Base-by-base conservation (phyloP, 2,888 invertebrate species). In the Pandemis heparana region DNA sequence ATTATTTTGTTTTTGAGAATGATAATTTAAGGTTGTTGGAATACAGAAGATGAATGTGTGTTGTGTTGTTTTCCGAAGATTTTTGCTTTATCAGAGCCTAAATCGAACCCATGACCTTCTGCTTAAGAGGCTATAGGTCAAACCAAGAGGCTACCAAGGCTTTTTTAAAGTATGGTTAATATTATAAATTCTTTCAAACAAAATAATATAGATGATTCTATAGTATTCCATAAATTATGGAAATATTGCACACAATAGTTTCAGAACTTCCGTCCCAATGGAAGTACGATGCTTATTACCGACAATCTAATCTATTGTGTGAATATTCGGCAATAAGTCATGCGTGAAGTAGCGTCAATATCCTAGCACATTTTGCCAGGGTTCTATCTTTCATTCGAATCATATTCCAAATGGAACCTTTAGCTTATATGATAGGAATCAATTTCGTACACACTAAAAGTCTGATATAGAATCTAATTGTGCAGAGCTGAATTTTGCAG, bases 271-370 rank as follows among this genome's bases (percentile, higher is more conserved):
- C 72, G 23, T 16, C 41, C 32, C 39, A 48, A 23, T 73, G 46
- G 59, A 63, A 6, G 59, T 39, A 12, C 46, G 39, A 59, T 48
- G 46, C 56, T 48, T 56, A 73, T 64, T 69, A 46, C 23, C 6
- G 68, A 12, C 68, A 72, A 63, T 72, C 64, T 73, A 73, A 68
- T 41, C 63, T 73, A 69, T 63, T 73, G 73, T 69, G 16, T 48
- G 39, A 63, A 66, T 63, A 72, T 63, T 69, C 59, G 63, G 48
- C 23, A 43, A 9, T 46, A 51, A 51, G 56, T 69, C 48, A 68
- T 48, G 73, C 73, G 64, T 69, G 32, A 69, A 73, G 63, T 16
- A 39, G 10, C 56, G 16, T 9, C 59, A 64, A 66, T 61, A 59
- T 63, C 12, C 48, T 18, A 4, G 56, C 5, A 1, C 10, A 56